Base-by-base conservation (phyloP, 2,113 vertebrate species). In the Gymnarchus niloticus region DNA sequence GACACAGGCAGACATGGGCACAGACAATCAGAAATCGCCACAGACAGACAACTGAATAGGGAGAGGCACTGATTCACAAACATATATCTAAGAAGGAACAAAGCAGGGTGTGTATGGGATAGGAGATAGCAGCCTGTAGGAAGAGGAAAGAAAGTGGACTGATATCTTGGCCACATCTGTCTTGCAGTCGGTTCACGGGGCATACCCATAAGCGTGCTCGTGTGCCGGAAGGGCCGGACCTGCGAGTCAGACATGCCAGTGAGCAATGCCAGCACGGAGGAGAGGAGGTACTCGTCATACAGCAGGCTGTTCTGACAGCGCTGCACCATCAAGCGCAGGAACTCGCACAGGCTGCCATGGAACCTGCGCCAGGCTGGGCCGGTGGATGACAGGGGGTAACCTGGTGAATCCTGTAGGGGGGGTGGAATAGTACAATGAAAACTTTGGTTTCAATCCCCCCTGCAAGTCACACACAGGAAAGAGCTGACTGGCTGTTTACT, bases 211-310 rank as follows among this genome's bases (percentile, higher is more conserved):
- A 97, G 88, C 0, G 96, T 96, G 87, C 96, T 97, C 85, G 97
- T 97, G 89, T 98, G 97, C 88, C 97, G 95, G 91, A 98, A 98
- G 83, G 96, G 96, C 12, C 96, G 93, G 86, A 98, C 96, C 88
- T 97, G 96, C 0, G 96, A 97, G 92, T 97, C 96, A 0, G 97
- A 94, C 65, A 98, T 91, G 52, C 96, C 95, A 0, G 95, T 96
- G 88, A 98, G 95, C 87, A 97, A 88, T 0, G 95, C 91, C 85
- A 97, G 91, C 82, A 97, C 90, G 1, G 93, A 88, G 2, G 94
- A 93, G 91, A 97, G 94, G 23, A 97, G 93, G 86, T 92, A 94
- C 48, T 95, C 95, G 0, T 97, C 95, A 33, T 94, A 97, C n/a
- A 97, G 83, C 1, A 96, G 65, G 86, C 92, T 93, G 80, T 96